Base-by-base conservation (phyloP, 1,140 invertebrate species). In the Tetraneura akinire region DNA sequence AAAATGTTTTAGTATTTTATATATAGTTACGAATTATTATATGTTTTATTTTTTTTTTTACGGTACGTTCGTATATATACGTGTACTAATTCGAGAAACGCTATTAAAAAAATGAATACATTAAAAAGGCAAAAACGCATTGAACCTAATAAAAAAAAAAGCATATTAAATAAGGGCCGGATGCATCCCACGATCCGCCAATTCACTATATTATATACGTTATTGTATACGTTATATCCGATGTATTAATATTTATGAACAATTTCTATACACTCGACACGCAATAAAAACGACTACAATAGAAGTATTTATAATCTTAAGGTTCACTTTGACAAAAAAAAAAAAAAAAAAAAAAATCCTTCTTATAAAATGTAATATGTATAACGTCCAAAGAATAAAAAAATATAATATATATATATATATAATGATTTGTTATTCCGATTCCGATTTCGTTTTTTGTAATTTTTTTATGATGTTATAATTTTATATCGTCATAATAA, bases 201-300 rank as follows among this genome's bases (percentile, higher is more conserved):
- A 42, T 62, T 13, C 21, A 66, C n/a, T 3, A 32, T 18, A 66
- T 66, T 66, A 32, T 66, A 66, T n/a, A n/a, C n/a, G n/a, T 42
- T 64, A 47, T 47, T 47, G 32, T 66, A 23, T 37, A 13, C 23
- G 3, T 32, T 29, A 64, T 14, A 62, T 62, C 16, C 4, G 5
- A 32, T 42, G 62, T 66, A 66, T 42, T 66, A 42, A 42, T 66
- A 66, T 66, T 37, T 66, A 66, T 66, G 62, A 42, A 66, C 37
- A 66, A n/a, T 21, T 42, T 42, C 4, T 42, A 42, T 21, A 21
- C 57, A 8, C 32, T n/a, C 10, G 6, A n/a, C 16, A 62, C 14
- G 29, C 57, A 62, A 26, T 62, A 21, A 32, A 18, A n/a, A 37
- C 18, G 29, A 37, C 16, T 64, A 64, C 18, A 64, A 64, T 64